Base-by-base conservation (phyloP, 2,888 invertebrate species). In the Drosophila birchii region DNA sequence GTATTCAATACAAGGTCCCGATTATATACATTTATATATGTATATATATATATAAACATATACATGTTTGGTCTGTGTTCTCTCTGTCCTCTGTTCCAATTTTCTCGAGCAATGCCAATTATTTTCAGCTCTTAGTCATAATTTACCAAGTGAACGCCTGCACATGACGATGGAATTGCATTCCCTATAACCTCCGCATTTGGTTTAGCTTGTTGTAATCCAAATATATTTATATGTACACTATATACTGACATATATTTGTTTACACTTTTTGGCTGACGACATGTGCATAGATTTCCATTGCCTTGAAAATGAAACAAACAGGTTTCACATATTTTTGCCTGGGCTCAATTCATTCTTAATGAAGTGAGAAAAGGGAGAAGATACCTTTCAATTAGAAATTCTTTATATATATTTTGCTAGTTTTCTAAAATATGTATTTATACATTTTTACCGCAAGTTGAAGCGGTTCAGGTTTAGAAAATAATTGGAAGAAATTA, bases 81-180 rank as follows among this genome's bases (percentile, higher is more conserved):
- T 64, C 32, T 64, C 14, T 4, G 14, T n/a, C 36, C 12, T 36
- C 43, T 26, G 41, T 34, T 44, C 39, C 47, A 49, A 60, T 34
- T 44, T 63, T 41, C 70, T 44, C 39, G 14, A 53, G 72, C 72
- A 75, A 69, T 73, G 79, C 68, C 81, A 87, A 85, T 87, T 87
- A 85, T 70, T 64, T 81, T 69, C 57, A 84, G 66, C 49, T 71
- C 56, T 73, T 59, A 47, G 68, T 82, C 41, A 82, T 78, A 75
- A 86, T 86, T 81, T 69, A 76, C 32, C 63, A 84, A 76, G 86
- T 72, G 78, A 75, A 80, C 69, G 59, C 26, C 63, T 70, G 83
- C 81, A 83, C 75, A 86, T 85, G 78, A 49, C 74, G 74, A 71
- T 45, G 55, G 26, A 41, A 59, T 32, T 59, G 69, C 55, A 58